Conservation (phyloP, 2,113 vertebrate genomes). For the Dipodomys ordii region DNA sequence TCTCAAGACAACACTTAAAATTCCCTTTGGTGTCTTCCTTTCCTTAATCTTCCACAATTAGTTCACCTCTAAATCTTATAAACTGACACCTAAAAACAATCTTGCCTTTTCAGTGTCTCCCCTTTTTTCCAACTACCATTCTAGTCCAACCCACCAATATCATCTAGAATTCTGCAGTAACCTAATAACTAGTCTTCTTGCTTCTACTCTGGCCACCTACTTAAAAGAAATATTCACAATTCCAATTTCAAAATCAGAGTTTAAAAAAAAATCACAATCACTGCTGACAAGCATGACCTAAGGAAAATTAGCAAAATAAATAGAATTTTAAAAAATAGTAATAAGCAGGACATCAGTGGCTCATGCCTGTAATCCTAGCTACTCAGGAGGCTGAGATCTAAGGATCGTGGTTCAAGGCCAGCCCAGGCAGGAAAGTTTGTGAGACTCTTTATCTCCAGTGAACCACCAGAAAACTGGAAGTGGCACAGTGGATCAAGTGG, state of each 20-base stretch:
- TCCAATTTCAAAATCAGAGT: slow-evolving; percentile 7
- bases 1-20: background rate
- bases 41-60: background rate
- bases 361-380: too few species aligned
- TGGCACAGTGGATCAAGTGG: too few species aligned
- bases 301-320: background rate
- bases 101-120: background rate
- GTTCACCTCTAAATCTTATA: background rate
- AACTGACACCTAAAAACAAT: background rate
- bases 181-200: background rate
- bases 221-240: slow-evolving; percentile 14
- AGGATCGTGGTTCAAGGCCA: too few species aligned
- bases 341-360: too few species aligned
- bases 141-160: background rate
- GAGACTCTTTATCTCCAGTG: too few species aligned
- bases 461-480: too few species aligned
- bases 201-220: background rate
- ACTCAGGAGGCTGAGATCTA: too few species aligned
- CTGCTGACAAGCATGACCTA: background rate
- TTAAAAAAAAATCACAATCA: background rate
- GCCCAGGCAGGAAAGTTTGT: too few species aligned
- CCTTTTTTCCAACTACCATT: background rate
- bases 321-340: too few species aligned
- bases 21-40: background rate
- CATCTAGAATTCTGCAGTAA: background rate